These are phyloP conservation scores for Troides oblongomaculatus DNA, from an alignment of 2,888 invertebrate species.

Conservation along the genomic window DNA sequence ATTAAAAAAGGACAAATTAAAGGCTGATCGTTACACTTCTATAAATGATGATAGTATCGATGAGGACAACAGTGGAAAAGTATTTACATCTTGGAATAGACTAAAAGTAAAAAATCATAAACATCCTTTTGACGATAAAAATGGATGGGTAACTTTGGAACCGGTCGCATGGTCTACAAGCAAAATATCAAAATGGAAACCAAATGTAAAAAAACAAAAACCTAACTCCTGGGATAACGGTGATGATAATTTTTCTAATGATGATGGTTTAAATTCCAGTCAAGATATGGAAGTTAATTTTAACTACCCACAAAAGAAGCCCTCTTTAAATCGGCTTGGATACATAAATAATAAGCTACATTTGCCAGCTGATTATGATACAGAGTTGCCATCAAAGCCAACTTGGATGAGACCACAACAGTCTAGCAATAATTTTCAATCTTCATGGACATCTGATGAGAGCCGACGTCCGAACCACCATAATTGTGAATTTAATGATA, in stretches of 20 bases:
- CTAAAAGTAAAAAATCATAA: constrained; percentile 78
- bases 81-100: constrained; percentile 74
- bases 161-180: constrained; percentile 90
- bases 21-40: constrained; percentile 45
- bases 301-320: constrained; percentile 60
- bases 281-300: constrained; percentile 54
- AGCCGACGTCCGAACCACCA: constrained; percentile 66
- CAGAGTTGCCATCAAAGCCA: constrained; percentile 67
- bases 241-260: constrained; percentile 50
- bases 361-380: constrained; percentile 56
- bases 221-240: constrained; percentile 69
- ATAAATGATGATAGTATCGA: constrained; percentile 45
- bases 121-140: constrained; percentile 84
- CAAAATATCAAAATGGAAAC: constrained; percentile 90
- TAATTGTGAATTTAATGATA: constrained; percentile 65
- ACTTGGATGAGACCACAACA: constrained; percentile 63
- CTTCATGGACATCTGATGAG: constrained; percentile 67
- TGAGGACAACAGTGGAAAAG: constrained; percentile 54
- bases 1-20: constrained; percentile 69
- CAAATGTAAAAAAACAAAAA: constrained; percentile 79
- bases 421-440: constrained; percentile 48
- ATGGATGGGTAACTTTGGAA: constrained; percentile 88
- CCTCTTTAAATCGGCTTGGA: constrained; percentile 56
- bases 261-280: constrained; percentile 44
- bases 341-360: constrained; percentile 68